These are phyloP conservation scores for Tenthredo mesomela DNA, from an alignment of 2,888 invertebrate species.

Conservation along the genomic window DNA sequence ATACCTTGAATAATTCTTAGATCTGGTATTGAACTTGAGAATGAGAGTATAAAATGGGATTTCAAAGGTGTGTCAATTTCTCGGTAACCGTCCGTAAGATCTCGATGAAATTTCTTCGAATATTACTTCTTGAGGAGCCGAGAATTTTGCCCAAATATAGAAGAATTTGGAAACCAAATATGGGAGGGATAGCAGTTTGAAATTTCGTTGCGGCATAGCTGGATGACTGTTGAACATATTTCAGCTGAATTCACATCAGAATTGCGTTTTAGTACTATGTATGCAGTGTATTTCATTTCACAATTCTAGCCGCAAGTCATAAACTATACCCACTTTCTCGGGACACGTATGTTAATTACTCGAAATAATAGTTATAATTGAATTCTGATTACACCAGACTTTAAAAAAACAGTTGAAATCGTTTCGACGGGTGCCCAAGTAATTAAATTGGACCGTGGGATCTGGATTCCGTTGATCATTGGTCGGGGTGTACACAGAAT, in stretches of 20 bases:
- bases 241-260: not conserved
- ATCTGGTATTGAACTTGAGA: not conserved
- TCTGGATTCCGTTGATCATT: not conserved
- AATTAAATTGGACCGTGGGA: not conserved
- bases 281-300: not conserved
- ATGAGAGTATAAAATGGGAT: not conserved
- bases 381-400: not conserved
- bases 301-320: not conserved
- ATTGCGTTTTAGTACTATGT: not conserved
- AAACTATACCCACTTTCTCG: not conserved
- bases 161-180: not conserved
- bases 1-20: not conserved
- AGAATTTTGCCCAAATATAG: not conserved
- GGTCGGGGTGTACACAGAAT: not conserved
- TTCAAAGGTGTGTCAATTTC: not conserved
- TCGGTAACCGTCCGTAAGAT: too few species aligned
- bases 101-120: too few species aligned
- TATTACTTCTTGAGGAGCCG: not conserved
- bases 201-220: not conserved
- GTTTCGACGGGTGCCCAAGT: not conserved
- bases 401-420: not conserved
- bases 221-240: not conserved
- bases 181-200: not conserved
- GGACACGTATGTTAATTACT: not conserved
- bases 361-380: not conserved